Evolutionary conservation across 2,113 vertebrate genomes (phyloP).

Genomic region (Eupsittula cactorum): DNA sequence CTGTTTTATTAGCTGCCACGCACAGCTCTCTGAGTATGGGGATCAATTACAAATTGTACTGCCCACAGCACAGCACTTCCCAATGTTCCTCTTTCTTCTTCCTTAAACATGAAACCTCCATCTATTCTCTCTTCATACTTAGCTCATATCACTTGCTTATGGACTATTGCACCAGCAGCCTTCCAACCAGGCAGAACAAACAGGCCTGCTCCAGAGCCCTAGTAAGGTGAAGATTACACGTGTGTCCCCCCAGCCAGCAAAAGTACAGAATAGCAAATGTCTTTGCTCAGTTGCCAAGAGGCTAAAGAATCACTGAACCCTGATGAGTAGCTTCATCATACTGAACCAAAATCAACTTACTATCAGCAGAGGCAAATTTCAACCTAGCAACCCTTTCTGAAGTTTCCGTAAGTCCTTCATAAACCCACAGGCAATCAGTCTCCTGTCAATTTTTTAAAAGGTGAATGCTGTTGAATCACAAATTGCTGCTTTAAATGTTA

Average conservation of each 20-base stretch:
- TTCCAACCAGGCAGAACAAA: background rate
- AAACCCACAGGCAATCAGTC: background rate
- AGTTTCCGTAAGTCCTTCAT: background rate
- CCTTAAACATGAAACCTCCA: background rate
- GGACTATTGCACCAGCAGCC: background rate
- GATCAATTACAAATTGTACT: background rate
- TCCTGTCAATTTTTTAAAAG: background rate
- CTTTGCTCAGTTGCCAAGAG: background rate
- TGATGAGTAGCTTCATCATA: background rate
- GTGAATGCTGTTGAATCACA: background rate
- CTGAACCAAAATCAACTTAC: background rate
- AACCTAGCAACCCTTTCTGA: background rate
- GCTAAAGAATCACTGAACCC: background rate
- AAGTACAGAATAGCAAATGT: background rate
- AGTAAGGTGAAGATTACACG: rapidly evolving
- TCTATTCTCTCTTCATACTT: background rate
- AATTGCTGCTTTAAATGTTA: background rate
- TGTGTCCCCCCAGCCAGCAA: background rate
- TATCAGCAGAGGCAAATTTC: background rate
- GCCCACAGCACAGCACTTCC: background rate
- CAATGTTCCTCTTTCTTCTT: background rate
- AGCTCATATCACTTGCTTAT: background rate
- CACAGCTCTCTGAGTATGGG: background rate
- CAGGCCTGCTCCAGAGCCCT: background rate
- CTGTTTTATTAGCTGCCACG: background rate